A percentile compares a stretch with the other conserved stretches of the same genome.
These are phyloP conservation scores for Struthidea cinerea DNA, from an alignment of 2,113 vertebrate genomes.

Conservation along the genomic window DNA sequence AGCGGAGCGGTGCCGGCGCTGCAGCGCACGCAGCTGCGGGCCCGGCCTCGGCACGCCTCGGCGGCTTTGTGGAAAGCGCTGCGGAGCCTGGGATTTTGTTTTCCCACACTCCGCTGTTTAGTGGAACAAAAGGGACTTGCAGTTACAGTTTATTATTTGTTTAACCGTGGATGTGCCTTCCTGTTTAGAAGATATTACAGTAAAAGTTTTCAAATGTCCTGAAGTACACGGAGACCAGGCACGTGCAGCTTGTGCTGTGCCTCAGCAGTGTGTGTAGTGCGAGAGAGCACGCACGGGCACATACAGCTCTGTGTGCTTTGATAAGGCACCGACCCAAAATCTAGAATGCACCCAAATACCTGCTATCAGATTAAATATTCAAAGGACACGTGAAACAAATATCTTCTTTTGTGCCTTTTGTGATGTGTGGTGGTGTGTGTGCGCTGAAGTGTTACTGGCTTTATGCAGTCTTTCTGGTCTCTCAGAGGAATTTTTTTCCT, in stretches of 20 bases:
- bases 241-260: background rate
- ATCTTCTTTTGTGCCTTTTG: background rate
- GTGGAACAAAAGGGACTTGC: background rate
- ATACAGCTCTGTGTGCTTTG: background rate
- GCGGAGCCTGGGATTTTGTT: background rate
- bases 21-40: background rate
- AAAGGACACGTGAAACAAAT: background rate
- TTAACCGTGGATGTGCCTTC: background rate
- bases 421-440: background rate
- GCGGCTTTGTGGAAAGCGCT: background rate
- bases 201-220: background rate
- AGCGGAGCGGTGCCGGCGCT: background rate
- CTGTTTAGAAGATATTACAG: background rate
- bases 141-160: background rate
- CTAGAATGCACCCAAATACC: background rate
- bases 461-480: background rate
- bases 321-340: background rate
- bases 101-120: background rate
- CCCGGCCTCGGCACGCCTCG: background rate
- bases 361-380: background rate
- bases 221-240: background rate
- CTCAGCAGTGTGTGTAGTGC: rapidly evolving
- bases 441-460: background rate
- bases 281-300: background rate
- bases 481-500: no score